These are phyloP conservation scores for Rhipidura dahli DNA, from an alignment of 2,113 vertebrate species.

Conservation along the genomic window DNA sequence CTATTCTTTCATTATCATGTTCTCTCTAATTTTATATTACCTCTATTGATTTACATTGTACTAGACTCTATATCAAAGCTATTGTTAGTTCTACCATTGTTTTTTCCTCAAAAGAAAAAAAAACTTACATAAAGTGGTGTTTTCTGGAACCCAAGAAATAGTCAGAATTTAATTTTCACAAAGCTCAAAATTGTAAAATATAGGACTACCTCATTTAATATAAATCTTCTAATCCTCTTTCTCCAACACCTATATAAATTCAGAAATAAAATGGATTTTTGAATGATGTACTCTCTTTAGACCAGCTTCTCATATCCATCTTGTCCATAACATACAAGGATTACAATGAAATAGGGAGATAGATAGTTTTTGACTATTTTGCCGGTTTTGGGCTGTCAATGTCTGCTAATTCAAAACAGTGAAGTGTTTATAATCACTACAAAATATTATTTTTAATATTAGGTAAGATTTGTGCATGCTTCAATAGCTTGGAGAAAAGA, in stretches of 20 bases:
- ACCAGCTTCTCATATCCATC: not conserved
- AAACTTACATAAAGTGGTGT: not conserved
- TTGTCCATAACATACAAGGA: not conserved
- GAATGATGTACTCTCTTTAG: not conserved
- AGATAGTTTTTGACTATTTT: not conserved
- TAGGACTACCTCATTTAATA: not conserved
- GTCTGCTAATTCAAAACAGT: not conserved
- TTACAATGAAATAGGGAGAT: not conserved
- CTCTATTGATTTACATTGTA: not conserved
- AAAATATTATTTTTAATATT: not conserved
- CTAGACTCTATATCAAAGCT: not conserved
- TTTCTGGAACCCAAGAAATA: not conserved
- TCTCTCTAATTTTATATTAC: not conserved
- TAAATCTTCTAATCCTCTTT: not conserved
- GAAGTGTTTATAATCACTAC: not conserved
- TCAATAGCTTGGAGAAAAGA: not conserved
- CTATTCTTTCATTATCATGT: not conserved
- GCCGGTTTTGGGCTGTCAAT: not conserved
- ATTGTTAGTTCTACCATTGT: not conserved
- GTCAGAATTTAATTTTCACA: not conserved
- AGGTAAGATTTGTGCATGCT: not conserved
- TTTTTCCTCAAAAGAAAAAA: not conserved
- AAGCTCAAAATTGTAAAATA: not conserved
- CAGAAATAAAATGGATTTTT: not conserved
- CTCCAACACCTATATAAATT: not conserved